Evolutionary conservation across 2,888 invertebrate species (phyloP).

Genomic region (Phrixothrix hirtus): DNA sequence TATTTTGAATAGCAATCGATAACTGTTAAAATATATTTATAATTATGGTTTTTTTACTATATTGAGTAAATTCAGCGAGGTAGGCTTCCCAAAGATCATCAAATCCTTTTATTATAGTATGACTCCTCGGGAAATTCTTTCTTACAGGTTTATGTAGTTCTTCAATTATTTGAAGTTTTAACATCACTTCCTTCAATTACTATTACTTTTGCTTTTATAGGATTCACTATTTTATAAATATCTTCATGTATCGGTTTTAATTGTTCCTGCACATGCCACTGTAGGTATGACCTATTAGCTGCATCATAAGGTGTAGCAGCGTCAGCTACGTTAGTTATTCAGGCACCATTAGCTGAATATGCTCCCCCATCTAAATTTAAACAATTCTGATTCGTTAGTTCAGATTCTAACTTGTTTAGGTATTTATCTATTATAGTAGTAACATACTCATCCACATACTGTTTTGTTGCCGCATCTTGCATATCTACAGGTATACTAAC

Average conservation of each 20-base stretch:
- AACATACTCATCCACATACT: neutral
- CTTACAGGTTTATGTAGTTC: constrained; percentile 51
- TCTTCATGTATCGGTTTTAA: too few relatives aligned
- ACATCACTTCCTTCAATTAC: constrained; percentile 6
- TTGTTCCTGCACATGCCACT: too few relatives aligned
- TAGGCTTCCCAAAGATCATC: constrained; percentile 55
- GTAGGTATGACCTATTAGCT: too few relatives aligned
- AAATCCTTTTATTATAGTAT: constrained; percentile 46
- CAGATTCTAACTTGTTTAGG: neutral
- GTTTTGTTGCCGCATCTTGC: too few relatives aligned
- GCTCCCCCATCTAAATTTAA: too few relatives aligned
- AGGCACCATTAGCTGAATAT: too few relatives aligned
- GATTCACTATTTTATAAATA: neutral
- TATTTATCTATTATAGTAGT: neutral
- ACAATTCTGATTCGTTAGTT: too few relatives aligned
- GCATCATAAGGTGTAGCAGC: too few relatives aligned
- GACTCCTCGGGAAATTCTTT: constrained; percentile 46
- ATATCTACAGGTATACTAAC: too few relatives aligned
- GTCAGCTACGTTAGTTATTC: too few relatives aligned
- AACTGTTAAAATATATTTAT: constrained; percentile 44
- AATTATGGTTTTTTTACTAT: constrained; percentile 43
- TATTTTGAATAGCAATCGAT: too few relatives aligned
- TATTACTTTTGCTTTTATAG: neutral
- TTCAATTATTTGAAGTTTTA: too few relatives aligned
- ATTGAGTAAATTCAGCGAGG: constrained; percentile 49